Conservation (phyloP, 2,888 invertebrate genomes). For the Galerucella calmariensis region DNA sequence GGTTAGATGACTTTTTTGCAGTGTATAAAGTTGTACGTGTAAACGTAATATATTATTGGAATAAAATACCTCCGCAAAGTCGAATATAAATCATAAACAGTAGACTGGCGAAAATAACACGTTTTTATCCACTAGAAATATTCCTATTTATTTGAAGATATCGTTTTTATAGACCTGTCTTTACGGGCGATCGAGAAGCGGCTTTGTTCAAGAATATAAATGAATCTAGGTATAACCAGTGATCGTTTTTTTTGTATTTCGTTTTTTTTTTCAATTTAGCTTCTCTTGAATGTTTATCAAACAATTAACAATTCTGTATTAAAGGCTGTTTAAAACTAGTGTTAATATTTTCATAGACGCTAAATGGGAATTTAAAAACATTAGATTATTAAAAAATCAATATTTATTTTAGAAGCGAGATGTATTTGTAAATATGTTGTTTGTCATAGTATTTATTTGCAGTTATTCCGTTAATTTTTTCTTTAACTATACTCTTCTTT, state of each 20-base stretch:
- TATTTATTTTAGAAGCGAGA: background rate
- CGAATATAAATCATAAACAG: background rate
- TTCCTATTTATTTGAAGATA: background rate
- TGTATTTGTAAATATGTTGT: background rate
- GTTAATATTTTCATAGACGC: too few relatives aligned
- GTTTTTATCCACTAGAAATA: conserved; percentile 4
- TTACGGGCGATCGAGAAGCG: background rate
- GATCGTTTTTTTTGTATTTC: too few relatives aligned
- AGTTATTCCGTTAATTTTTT: background rate
- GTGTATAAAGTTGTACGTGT: background rate
- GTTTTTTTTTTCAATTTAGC: too few relatives aligned
- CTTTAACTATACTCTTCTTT: too few relatives aligned
- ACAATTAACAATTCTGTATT: background rate
- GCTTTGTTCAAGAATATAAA: background rate
- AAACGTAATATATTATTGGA: background rate
- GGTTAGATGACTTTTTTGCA: too few relatives aligned
- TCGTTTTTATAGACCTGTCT: background rate
- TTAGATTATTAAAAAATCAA: background rate
- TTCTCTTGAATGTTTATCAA: background rate
- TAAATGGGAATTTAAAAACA: background rate
- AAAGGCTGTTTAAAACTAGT: too few relatives aligned
- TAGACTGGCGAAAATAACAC: background rate
- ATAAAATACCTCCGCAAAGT: conserved; percentile 3
- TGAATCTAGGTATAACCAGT: background rate
- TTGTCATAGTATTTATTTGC: background rate